These are phyloP conservation scores for Petroica traversi DNA, from an alignment of 2,113 vertebrate genomes.

Conservation along the genomic window DNA sequence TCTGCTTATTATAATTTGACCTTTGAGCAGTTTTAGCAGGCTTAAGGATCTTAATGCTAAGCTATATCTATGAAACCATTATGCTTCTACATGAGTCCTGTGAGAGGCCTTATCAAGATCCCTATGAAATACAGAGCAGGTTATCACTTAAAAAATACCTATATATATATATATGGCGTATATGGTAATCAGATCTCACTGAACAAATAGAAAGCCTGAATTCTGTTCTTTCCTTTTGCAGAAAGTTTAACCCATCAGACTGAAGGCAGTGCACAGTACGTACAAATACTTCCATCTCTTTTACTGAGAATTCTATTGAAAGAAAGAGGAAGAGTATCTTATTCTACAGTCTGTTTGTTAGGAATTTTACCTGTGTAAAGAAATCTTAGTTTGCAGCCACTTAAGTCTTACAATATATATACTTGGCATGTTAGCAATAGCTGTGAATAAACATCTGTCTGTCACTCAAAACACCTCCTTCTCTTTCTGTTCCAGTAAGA, in stretches of 20 bases:
- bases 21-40: not conserved
- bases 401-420: not conserved
- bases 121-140: not conserved
- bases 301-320: not conserved
- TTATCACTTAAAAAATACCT: not conserved
- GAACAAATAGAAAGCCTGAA: not conserved
- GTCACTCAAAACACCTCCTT: not conserved
- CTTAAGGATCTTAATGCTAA: not conserved
- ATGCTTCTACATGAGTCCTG: not conserved
- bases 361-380: not conserved
- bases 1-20: not conserved
- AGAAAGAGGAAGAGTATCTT: not conserved
- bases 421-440: not conserved
- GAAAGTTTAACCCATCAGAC: not conserved
- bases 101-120: not conserved
- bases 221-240: not conserved
- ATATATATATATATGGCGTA: not conserved
- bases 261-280: not conserved
- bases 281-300: not conserved
- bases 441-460: not conserved
- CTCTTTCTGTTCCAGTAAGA: not conserved
- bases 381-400: not conserved
- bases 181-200: not conserved
- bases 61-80: not conserved
- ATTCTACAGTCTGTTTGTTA: not conserved